A percentile compares a stretch with the other conserved stretches of the same genome.
phyloP scores from a whole-genome alignment of 2,888 invertebrate species.

The Silvanus unidentatus region DNA sequence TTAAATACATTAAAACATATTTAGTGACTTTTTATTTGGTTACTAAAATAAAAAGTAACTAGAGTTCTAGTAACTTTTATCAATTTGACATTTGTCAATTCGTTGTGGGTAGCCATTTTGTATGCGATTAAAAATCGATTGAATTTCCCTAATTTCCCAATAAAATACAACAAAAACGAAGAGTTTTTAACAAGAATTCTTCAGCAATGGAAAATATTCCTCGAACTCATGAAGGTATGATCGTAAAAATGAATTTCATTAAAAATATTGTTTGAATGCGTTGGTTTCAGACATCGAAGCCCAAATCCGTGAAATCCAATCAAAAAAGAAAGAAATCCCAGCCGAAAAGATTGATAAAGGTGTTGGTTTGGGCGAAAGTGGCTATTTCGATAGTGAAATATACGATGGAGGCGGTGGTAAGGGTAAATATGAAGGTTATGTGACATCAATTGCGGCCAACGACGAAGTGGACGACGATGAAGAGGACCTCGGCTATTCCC shows the following conservation, averaged over 20 bases:
- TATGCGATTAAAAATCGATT: no score
- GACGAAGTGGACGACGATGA: slow-evolving; percentile 96
- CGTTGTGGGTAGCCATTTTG: no score
- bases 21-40: no score
- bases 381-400: slow-evolving; percentile 88
- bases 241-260: background rate
- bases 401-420: slow-evolving; percentile 73
- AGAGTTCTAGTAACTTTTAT: no score
- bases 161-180: background rate
- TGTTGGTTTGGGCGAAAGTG: slow-evolving; percentile 79
- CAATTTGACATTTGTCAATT: no score
- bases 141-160: no score
- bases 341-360: slow-evolving; percentile 58
- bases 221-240: background rate
- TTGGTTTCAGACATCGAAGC: slow-evolving; percentile 78
- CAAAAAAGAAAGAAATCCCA: slow-evolving; percentile 67
- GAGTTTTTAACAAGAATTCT: no score
- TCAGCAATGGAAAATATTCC: background rate
- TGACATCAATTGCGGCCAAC: slow-evolving; percentile 92
- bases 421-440: slow-evolving; percentile 87
- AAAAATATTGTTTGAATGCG: no score
- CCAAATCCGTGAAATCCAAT: slow-evolving; percentile 85
- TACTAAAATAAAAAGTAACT: no score
- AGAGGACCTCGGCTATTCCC: slow-evolving; percentile 69
- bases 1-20: no score